phyloP scores from a whole-genome alignment of 2,797 vertebrate genomes.

The Onychomys arenicola region DNA sequence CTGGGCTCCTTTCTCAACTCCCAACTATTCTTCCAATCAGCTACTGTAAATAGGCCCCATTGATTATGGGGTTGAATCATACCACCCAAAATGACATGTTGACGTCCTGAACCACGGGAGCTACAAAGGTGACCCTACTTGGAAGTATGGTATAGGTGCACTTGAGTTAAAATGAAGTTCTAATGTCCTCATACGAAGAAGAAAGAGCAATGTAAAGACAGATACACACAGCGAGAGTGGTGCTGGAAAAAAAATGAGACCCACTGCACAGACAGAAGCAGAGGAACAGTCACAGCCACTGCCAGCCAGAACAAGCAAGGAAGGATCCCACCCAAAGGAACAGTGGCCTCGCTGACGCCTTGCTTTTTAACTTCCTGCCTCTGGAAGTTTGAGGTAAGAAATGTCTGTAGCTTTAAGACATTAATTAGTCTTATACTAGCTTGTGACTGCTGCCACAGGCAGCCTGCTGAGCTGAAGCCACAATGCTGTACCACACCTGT shows the following conservation, averaged over 20 bases:
- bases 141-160: not conserved
- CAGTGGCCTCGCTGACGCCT: not conserved
- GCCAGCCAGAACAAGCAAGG: not conserved
- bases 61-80: not conserved
- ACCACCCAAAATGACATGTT: not conserved
- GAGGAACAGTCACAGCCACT: too few relatives aligned
- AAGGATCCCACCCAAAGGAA: not conserved
- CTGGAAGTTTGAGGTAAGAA: not conserved
- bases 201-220: not conserved
- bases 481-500: not conserved
- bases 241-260: not conserved
- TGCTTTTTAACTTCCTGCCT: conserved; percentile 9
- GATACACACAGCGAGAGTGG: not conserved
- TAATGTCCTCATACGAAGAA: not conserved
- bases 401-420: not conserved
- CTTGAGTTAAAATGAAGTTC: not conserved
- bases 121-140: not conserved
- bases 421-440: not conserved
- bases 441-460: not conserved
- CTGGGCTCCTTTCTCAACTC: not conserved
- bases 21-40: not conserved
- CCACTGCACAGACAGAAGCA: not conserved
- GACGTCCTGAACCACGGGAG: not conserved
- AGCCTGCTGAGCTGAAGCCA: not conserved
- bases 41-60: not conserved